Evolutionary conservation across 2,888 invertebrate genomes (phyloP).

Genomic region (Thereva unica): DNA sequence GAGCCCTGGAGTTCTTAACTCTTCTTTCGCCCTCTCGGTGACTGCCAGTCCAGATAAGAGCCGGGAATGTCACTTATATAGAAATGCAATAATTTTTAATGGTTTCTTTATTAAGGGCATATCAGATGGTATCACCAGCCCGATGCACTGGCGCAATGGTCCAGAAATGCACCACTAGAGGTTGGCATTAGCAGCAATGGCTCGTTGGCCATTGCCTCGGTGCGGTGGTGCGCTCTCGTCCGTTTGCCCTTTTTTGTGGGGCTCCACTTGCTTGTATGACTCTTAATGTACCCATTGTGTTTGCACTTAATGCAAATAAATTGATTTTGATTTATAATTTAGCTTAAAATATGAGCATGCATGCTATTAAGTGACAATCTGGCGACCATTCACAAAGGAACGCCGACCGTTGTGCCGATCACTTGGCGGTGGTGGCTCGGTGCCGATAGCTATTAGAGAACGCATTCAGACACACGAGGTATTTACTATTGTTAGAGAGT

Average conservation of each 20-base stretch:
- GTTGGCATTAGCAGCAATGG: too few relatives aligned
- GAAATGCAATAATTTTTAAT: constrained; percentile 43
- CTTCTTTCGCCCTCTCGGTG: constrained; percentile 30
- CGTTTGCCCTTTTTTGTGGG: constrained; percentile 27
- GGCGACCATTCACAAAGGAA: constrained; percentile 3
- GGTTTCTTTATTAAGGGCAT: constrained; percentile 43
- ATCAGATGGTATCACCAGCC: constrained; percentile 39
- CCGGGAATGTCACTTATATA: constrained; percentile 43
- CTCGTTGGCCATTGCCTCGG: too few relatives aligned
- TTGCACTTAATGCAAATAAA: constrained; percentile 40
- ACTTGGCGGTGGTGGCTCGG: too few relatives aligned
- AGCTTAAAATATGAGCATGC: constrained; percentile 23
- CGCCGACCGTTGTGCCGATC: constrained; percentile 8
- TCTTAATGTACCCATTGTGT: constrained; percentile 39
- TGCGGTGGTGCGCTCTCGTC: constrained; percentile 6
- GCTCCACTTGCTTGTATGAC: constrained; percentile 24
- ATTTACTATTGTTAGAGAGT: too few relatives aligned
- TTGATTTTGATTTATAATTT: constrained; percentile 41
- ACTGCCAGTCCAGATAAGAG: constrained; percentile 38
- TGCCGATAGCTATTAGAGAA: too few relatives aligned
- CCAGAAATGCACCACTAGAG: constrained; percentile 7
- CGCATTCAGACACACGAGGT: too few relatives aligned
- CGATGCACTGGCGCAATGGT: not conserved
- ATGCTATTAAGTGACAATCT: constrained; percentile 18
- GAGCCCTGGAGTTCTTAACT: constrained; percentile 15